A percentile compares a stretch with the other conserved stretches of the same genome.
phyloP scores from a whole-genome alignment of 1,140 invertebrate genomes.

The Aethina tumida region DNA sequence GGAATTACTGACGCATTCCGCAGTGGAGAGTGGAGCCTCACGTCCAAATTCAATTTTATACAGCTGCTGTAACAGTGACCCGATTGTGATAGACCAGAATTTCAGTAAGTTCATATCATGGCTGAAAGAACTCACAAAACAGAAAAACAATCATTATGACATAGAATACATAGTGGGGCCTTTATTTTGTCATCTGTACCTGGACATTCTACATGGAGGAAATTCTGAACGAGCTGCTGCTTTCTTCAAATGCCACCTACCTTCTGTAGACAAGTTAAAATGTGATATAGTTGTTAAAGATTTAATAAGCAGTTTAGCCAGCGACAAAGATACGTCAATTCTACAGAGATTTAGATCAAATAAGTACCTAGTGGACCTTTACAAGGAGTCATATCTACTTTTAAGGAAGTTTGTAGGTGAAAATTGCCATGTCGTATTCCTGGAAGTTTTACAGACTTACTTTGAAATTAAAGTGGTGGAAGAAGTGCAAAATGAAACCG shows the following conservation, averaged over 20 bases:
- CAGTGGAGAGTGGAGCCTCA: slow-evolving; percentile 23
- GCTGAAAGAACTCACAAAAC: slow-evolving; percentile 25
- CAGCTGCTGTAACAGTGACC: slow-evolving; percentile 30
- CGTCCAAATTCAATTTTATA: slow-evolving; percentile 29
- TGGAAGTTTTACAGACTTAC: slow-evolving; percentile 31
- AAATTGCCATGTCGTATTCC: slow-evolving; percentile 27
- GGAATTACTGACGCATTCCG: slow-evolving; percentile 11
- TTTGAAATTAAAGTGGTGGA: slow-evolving; percentile 26
- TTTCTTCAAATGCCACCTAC: slow-evolving; percentile 28
- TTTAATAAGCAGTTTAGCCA: slow-evolving; percentile 21
- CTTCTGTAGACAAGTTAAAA: slow-evolving; percentile 24
- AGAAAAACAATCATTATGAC: slow-evolving; percentile 23
- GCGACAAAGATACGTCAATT: slow-evolving; percentile 9
- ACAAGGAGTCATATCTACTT: slow-evolving; percentile 19
- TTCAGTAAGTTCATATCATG: slow-evolving; percentile 30
- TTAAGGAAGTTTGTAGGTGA: slow-evolving; percentile 30
- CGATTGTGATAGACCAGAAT: slow-evolving; percentile 27
- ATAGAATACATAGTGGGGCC: slow-evolving; percentile 27
- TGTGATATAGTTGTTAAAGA: slow-evolving; percentile 26
- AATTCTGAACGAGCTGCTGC: slow-evolving; percentile 22
- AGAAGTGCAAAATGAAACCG: not conserved
- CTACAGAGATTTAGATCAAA: slow-evolving; percentile 24
- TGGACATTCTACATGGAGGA: slow-evolving; percentile 27
- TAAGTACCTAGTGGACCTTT: slow-evolving; percentile 26
- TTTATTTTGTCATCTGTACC: slow-evolving; percentile 33